These are phyloP conservation scores for Drosophila orosa DNA, from an alignment of 1,140 invertebrate species.

Conservation along the genomic window DNA sequence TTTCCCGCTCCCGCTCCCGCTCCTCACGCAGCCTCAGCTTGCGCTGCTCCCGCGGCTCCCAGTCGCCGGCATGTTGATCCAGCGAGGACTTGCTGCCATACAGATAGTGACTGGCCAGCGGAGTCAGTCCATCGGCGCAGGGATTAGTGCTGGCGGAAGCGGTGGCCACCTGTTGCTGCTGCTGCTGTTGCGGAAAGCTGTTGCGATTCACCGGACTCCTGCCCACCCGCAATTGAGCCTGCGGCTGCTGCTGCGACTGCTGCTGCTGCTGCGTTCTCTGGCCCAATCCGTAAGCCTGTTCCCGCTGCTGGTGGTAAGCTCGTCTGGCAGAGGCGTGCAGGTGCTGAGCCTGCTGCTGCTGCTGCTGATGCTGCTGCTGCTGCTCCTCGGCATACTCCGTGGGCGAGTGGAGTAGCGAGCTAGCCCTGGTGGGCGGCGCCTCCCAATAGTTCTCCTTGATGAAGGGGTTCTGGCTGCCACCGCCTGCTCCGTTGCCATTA, in stretches of 20 bases:
- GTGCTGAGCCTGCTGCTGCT: constrained; percentile 48
- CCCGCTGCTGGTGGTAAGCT: constrained; percentile 66
- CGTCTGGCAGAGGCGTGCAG: constrained; percentile 58
- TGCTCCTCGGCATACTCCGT: constrained; percentile 62
- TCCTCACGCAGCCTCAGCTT: constrained; percentile 67
- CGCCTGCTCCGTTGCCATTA: constrained; percentile 44
- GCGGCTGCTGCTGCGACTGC: constrained; percentile 28
- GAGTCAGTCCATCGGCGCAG: constrained; percentile 74
- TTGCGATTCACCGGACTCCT: constrained; percentile 74
- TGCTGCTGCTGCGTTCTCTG: constrained; percentile 45
- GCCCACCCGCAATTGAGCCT: constrained; percentile 65
- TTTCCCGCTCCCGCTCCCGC: constrained; percentile 54
- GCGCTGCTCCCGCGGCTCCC: constrained; percentile 69
- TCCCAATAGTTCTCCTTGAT: constrained; percentile 84
- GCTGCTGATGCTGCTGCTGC: constrained; percentile 43
- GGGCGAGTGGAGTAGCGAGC: constrained; percentile 63
- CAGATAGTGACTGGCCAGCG: constrained; percentile 74
- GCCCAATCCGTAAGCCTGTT: constrained; percentile 61
- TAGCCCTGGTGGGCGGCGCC: constrained; percentile 58
- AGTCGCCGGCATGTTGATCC: constrained; percentile 58
- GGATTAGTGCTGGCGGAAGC: constrained; percentile 53
- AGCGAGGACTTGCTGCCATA: constrained; percentile 77
- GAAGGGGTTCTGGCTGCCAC: constrained; percentile 76
- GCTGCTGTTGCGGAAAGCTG: constrained; percentile 41
- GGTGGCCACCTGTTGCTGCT: constrained; percentile 22